Evolutionary conservation across 2,888 invertebrate genomes (phyloP), one percentile per base, ranked within the genome.

Genomic region (Caenorhabditis sp.): DNA sequence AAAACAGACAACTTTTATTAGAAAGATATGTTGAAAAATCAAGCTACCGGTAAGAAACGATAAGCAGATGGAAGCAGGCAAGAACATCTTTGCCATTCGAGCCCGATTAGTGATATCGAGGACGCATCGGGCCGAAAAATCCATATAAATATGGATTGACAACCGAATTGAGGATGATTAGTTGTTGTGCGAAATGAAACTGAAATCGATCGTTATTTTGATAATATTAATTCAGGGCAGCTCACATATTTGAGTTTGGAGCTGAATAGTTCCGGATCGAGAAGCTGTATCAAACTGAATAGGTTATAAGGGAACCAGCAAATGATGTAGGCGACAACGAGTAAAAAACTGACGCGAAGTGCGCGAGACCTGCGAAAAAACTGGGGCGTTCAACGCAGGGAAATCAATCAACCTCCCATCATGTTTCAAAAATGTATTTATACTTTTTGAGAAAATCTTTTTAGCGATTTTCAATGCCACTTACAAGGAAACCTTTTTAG

Each of bases 261-360:
- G 17, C 62, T 70, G 71, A 83, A 84, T 19, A 81, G 66, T 23
- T 77, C 76, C 17, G 81, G 81, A 60, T 86, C 79, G 51, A 85
- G 58, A 54, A 86, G 76, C 54, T 83, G 83, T 19, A 84, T 78
- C 8, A 86, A 61, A 27, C 80, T 75, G 36, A 86, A 74, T 1
- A 81, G 76, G 63, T 87, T 87, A 69, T 87, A 87, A 5, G 87
- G 87, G 5, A 87, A 76, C 87, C 87, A 87, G 70, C 85, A 87
- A 26, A 85, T 72, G 53, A 87, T 82, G 63, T 87, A 87, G 12
- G 84, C 86, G 21, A 82, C 73, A 26, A 87, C 82, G 6, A 87
- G 81, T 3, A 85, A 71, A 37, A 85, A 82, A 19, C 83, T 82
- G 17, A 86, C 84, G 10, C 85, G 73, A 10, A 86, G 83, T 0